These are phyloP conservation scores for Drepana falcataria DNA, from an alignment of 2,888 invertebrate genomes.

Conservation along the genomic window DNA sequence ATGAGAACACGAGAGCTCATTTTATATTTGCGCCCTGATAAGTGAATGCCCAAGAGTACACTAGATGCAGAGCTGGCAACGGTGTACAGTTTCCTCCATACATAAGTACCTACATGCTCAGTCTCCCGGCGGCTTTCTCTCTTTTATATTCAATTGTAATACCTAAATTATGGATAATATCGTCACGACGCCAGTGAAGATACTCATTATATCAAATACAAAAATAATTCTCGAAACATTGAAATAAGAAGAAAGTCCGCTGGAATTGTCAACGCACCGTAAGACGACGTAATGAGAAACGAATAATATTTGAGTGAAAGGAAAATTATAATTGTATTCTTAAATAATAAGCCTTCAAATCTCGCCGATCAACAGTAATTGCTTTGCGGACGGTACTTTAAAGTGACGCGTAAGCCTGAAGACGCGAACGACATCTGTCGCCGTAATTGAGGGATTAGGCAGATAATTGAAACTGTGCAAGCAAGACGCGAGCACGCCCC, in stretches of 20 bases:
- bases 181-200: no score
- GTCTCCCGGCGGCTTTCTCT: no score
- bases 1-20: no score
- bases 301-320: neutral
- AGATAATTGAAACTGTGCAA: constrained; percentile 82
- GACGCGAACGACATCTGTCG: constrained; percentile 79
- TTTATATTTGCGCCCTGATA: no score
- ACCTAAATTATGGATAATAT: neutral
- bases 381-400: constrained; percentile 73
- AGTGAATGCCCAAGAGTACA: no score
- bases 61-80: no score
- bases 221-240: neutral
- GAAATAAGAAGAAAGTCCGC: neutral
- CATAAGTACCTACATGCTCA: no score
- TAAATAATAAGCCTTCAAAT: constrained; percentile 36
- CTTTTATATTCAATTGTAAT: no score
- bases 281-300: neutral
- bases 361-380: constrained; percentile 64
- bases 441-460: constrained; percentile 83
- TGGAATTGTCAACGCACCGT: neutral
- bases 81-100: no score
- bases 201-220: neutral
- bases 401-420: constrained; percentile 75
- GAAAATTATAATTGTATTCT: constrained; percentile 25
- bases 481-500: constrained; percentile 38